phyloP scores from a whole-genome alignment of 2,113 vertebrate genomes.

The Pygoscelis antarcticus region DNA sequence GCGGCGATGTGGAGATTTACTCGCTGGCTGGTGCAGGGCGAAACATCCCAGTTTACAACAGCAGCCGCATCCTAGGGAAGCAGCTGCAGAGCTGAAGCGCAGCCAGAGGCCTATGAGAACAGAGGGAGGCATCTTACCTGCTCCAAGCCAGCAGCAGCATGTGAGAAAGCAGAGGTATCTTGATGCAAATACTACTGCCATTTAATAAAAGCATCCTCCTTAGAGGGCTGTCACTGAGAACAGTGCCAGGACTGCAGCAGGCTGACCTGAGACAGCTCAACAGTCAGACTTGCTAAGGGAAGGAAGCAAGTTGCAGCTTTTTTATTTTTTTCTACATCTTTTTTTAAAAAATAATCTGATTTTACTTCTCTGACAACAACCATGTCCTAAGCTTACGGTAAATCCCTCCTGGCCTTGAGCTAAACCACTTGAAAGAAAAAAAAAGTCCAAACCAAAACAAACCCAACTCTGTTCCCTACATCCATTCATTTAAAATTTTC shows the following conservation, averaged over 20 bases:
- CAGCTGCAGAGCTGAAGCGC: rapidly evolving
- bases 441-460: not conserved
- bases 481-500: not conserved
- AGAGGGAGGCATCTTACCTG: not conserved
- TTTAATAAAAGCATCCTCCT: not conserved
- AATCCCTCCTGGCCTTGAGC: not conserved
- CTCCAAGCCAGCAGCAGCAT: not conserved
- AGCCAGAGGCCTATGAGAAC: not conserved
- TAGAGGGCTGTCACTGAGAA: not conserved
- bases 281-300: not conserved
- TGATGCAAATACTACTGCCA: not conserved
- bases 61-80: rapidly evolving
- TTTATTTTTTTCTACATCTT: rapidly evolving
- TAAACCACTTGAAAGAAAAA: not conserved
- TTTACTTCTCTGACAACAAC: not conserved
- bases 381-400: rapidly evolving
- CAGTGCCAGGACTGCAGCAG: not conserved
- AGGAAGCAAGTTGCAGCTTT: not conserved
- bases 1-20: rapidly evolving
- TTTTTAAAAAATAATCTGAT: not conserved
- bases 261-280: not conserved
- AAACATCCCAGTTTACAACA: not conserved
- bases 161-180: not conserved
- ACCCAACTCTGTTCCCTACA: not conserved
- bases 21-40: not conserved